Evolutionary conservation across 2,888 invertebrate genomes (phyloP).

Genomic region (Cenopis cana): DNA sequence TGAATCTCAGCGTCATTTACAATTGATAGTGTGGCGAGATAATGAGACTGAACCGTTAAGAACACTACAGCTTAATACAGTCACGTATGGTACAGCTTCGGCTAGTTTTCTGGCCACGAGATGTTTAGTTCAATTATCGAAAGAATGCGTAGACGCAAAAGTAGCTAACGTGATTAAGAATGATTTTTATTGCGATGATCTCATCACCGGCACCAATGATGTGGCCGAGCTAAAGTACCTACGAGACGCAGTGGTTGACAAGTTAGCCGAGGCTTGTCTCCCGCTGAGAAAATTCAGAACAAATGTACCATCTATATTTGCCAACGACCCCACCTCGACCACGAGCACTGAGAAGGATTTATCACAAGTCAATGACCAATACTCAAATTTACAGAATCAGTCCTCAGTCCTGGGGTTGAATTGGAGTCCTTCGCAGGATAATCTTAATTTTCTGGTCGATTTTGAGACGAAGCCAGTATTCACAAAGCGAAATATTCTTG

Average conservation of each 20-base stretch:
- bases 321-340: background rate
- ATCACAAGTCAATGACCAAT: background rate
- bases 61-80: conserved; percentile 2
- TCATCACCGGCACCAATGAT: conserved; percentile 11
- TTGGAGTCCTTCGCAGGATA: conserved; percentile 11
- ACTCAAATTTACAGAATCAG: conserved; percentile 14
- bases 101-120: conserved; percentile 2
- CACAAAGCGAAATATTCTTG: conserved; percentile 4
- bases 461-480: background rate
- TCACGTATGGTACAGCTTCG: conserved; percentile 13
- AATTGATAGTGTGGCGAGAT: conserved; percentile 17
- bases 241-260: conserved; percentile 8
- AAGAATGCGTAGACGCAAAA: background rate
- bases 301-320: conserved; percentile 7
- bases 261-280: conserved; percentile 2
- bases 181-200: conserved; percentile 15
- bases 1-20: conserved; percentile 17
- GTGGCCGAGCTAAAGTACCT: background rate
- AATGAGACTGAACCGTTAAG: conserved; percentile 6
- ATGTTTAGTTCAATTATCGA: conserved; percentile 2
- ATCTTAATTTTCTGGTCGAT: background rate
- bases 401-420: conserved; percentile 7
- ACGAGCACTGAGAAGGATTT: conserved; percentile 1
- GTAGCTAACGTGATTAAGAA: conserved; percentile 7
- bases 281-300: conserved; percentile 12